Evolutionary conservation across 2,797 vertebrate genomes (phyloP).

Genomic region (Xerus rutilus): DNA sequence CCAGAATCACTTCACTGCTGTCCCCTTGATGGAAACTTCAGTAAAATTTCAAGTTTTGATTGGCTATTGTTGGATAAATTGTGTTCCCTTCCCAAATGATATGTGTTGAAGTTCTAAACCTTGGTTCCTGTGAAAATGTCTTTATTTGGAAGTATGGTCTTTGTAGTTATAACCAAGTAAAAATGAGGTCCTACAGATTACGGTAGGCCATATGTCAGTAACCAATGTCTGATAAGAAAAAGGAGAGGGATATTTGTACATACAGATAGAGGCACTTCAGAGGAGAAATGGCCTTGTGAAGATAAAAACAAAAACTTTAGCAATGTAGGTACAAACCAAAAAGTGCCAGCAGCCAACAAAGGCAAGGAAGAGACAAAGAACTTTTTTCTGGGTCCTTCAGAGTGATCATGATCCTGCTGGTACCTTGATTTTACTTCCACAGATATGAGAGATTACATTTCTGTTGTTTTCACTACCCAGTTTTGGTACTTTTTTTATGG

Average conservation of each 20-base stretch:
- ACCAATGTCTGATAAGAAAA: no score
- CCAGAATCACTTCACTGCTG: neutral
- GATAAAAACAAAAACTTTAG: neutral
- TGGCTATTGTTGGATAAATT: neutral
- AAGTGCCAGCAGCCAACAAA: neutral
- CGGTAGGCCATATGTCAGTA: no score
- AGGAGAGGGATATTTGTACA: no score
- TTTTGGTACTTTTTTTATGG: no score
- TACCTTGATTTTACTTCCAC: neutral
- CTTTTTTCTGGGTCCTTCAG: neutral
- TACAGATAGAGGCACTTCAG: neutral
- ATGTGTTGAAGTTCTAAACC: neutral
- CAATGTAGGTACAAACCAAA: neutral
- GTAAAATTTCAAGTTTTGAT: neutral
- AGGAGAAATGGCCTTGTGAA: neutral
- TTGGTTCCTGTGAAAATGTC: no score
- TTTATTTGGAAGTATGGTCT: no score
- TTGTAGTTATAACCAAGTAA: no score
- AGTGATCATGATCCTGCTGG: neutral
- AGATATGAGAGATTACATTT: neutral
- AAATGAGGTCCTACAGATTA: no score
- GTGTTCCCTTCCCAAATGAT: neutral
- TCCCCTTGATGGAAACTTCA: neutral
- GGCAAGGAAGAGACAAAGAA: neutral
- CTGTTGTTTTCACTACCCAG: neutral